Evolutionary conservation across 2,113 vertebrate species (phyloP).

Genomic region (Silurus meridionalis): DNA sequence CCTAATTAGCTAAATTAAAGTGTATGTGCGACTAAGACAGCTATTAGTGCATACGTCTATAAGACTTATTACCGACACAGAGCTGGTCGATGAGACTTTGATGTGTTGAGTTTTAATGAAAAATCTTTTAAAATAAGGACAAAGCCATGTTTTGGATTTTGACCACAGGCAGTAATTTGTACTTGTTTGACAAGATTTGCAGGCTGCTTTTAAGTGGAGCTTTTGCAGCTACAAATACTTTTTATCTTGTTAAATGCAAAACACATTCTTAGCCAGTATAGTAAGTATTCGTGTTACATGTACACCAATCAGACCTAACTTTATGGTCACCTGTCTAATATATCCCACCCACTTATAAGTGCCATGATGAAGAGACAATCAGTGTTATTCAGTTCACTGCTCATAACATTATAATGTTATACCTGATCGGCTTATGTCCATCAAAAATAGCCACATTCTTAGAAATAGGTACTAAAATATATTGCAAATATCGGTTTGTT

Average conservation of each 20-base stretch:
- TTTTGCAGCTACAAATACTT: neutral
- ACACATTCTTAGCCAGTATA: neutral
- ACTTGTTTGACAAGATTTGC: neutral
- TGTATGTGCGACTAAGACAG: neutral
- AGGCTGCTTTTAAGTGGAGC: neutral
- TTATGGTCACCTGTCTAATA: too few species aligned
- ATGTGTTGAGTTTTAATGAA: neutral
- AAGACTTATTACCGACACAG: neutral
- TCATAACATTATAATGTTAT: too few species aligned
- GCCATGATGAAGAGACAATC: too few species aligned
- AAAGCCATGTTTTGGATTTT: neutral
- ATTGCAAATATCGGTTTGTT: neutral
- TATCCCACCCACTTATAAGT: too few species aligned
- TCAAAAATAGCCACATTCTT: neutral
- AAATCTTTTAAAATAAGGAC: neutral
- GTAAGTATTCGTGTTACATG: neutral
- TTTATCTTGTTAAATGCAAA: neutral
- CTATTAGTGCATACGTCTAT: neutral
- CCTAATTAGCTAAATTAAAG: constrained; percentile 37
- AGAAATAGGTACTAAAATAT: neutral
- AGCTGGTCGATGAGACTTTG: neutral
- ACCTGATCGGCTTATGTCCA: neutral
- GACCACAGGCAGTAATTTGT: neutral
- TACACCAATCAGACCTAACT: too few species aligned
- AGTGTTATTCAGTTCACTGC: too few species aligned